Base-by-base conservation (phyloP, 2,797 vertebrate species). In the Petrocephalus sullivani region DNA sequence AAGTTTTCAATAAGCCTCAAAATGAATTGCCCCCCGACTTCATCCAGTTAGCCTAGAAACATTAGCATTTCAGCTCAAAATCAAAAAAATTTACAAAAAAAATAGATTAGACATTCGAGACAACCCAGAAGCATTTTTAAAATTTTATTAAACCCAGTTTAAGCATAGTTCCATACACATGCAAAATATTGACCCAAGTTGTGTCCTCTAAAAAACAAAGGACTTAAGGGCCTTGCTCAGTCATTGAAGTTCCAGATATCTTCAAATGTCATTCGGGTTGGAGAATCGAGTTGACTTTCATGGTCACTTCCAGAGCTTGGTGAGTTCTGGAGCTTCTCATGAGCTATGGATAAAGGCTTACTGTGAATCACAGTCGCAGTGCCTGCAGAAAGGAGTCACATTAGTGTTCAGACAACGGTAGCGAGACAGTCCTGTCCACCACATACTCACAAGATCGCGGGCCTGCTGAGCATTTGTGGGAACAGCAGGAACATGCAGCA, bases 401-500 rank as follows among this genome's bases (percentile, higher is more conserved):
- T 37, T n/a, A n/a, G 53, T n/a, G n/a, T 71, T 60, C 1, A 51
- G 41, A 51, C 19, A 54, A n/a, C 6, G 7, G 41, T 4, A n/a
- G 33, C 8, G 28, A 64, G 1, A 28, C 49, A 49, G 19, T 60
- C 57, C 58, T 23, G 12, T 2, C 3, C 64, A 67, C 64, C 4
- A 67, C 28, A 33, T 23, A 67, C 86, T 51, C 87, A 94, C 95
- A 78, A 6, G 53, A 89, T 0, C 21, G 1, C 1, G 49, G 87
- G 54, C 10, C 3, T 0, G 85, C 53, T 2, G 88, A 58, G 19
- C 94, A 95, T 37, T 60, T 83, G 0, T 91, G 78, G 0, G 89
- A 89, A 90, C 96, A 96, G 90, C 95, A 96, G 82, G 54, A 0
- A 87, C 95, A 96, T 1, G 94, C 91, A 0, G 87, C 57, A 23